These are phyloP conservation scores for Bradypodion pumilum DNA, from an alignment of 2,797 vertebrate genomes.

Conservation along the genomic window DNA sequence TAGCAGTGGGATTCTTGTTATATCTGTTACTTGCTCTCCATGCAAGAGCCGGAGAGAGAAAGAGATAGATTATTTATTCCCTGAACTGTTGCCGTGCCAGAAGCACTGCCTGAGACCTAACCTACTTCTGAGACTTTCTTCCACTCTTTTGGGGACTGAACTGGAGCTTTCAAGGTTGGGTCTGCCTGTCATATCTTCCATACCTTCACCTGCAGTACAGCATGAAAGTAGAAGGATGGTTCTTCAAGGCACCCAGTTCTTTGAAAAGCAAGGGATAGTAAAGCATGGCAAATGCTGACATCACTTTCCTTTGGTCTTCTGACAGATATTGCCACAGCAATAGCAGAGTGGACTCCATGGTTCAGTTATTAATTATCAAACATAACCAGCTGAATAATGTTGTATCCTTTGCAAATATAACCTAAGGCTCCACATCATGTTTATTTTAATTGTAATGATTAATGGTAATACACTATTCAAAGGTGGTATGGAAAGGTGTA, in stretches of 20 bases:
- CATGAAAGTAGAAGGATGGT: not conserved
- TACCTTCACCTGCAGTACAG: not conserved
- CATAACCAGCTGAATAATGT: not conserved
- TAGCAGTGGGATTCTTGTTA: slow-evolving; percentile 55
- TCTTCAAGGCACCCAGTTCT: not conserved
- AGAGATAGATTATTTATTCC: slow-evolving; percentile 45
- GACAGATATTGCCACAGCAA: not conserved
- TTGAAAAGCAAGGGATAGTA: not conserved
- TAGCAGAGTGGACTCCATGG: not conserved
- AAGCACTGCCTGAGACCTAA: slow-evolving; percentile 20
- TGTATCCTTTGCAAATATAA: not conserved
- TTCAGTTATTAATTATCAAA: not conserved
- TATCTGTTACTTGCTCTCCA: slow-evolving; percentile 52
- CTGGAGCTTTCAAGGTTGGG: slow-evolving; percentile 3
- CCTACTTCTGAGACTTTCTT: not conserved
- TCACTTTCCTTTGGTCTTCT: not conserved
- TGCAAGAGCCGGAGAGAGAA: slow-evolving; percentile 28
- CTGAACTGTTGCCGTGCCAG: slow-evolving; percentile 45
- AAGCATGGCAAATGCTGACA: not conserved
- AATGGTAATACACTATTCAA: too few species aligned
- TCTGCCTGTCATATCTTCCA: not conserved
- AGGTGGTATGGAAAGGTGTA: not conserved
- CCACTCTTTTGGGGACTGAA: not conserved
- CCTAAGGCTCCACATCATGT: not conserved
- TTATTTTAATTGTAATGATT: not conserved